These are phyloP conservation scores for Todiramphus saurophagus DNA, from an alignment of 2,113 vertebrate genomes.

Conservation along the genomic window DNA sequence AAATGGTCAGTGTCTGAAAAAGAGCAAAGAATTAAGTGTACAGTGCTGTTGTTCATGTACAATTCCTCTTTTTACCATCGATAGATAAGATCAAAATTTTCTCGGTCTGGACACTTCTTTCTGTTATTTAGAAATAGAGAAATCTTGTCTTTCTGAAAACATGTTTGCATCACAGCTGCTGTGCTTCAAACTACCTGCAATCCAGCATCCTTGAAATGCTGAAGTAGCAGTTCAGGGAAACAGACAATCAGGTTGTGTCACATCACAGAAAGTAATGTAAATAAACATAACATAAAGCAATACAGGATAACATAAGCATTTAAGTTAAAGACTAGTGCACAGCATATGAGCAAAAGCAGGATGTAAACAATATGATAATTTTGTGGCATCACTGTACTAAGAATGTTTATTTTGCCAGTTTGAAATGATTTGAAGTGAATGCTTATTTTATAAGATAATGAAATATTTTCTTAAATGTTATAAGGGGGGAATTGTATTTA, in stretches of 20 bases:
- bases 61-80: neutral
- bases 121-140: neutral
- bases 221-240: neutral
- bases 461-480: constrained; percentile 1
- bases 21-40: neutral
- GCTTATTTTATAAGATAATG: neutral
- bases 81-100: neutral
- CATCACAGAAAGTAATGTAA: neutral
- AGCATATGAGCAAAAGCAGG: neutral
- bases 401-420: neutral
- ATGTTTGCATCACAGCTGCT: neutral
- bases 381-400: neutral
- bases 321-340: neutral
- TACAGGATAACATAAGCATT: neutral
- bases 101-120: neutral
- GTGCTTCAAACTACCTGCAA: neutral
- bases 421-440: neutral
- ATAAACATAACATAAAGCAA: neutral
- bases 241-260: neutral
- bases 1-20: neutral
- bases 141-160: neutral
- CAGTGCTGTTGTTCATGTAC: neutral
- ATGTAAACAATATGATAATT: neutral
- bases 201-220: neutral
- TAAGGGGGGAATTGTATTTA: neutral